A percentile compares a stretch with the other conserved stretches of the same genome.
Conservation (phyloP, 1,140 invertebrate genomes). For the Polypedilum vanderplanki region DNA sequence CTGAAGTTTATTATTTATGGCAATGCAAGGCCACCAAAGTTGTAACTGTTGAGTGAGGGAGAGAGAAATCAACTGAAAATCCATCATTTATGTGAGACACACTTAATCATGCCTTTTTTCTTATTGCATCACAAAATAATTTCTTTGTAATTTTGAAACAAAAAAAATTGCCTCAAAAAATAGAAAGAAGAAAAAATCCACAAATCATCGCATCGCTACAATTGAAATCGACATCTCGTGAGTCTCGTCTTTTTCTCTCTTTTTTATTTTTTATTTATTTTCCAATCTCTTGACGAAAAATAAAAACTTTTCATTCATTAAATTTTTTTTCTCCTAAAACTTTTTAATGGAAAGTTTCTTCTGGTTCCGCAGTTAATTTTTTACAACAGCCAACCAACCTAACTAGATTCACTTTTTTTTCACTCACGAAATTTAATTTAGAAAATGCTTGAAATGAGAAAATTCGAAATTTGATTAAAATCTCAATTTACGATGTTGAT, state of each 20-base stretch:
- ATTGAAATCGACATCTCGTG: background rate
- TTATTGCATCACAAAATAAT: background rate
- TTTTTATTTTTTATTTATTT: too few species aligned
- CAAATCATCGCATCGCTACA: background rate
- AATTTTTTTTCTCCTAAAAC: background rate
- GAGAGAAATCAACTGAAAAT: background rate
- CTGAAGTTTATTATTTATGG: background rate
- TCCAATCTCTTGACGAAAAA: background rate
- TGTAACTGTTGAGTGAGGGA: background rate
- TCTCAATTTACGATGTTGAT: background rate
- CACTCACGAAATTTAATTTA: conserved; percentile 7
- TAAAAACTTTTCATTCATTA: conserved; percentile 12
- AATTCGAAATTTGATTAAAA: background rate
- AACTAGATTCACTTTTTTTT: conserved; percentile 19
- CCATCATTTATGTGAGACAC: background rate
- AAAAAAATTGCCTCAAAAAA: conserved; percentile 12
- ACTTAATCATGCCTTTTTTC: too few species aligned
- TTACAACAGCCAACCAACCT: background rate
- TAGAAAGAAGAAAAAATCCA: background rate
- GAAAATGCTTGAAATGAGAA: background rate
- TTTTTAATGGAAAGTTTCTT: conserved; percentile 10
- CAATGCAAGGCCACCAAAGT: background rate
- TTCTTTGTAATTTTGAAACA: conserved; percentile 7
- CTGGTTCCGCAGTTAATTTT: background rate
- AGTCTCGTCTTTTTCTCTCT: background rate